Evolutionary conservation across 2,113 vertebrate genomes (phyloP).

Genomic region (Lampris incognitus): DNA sequence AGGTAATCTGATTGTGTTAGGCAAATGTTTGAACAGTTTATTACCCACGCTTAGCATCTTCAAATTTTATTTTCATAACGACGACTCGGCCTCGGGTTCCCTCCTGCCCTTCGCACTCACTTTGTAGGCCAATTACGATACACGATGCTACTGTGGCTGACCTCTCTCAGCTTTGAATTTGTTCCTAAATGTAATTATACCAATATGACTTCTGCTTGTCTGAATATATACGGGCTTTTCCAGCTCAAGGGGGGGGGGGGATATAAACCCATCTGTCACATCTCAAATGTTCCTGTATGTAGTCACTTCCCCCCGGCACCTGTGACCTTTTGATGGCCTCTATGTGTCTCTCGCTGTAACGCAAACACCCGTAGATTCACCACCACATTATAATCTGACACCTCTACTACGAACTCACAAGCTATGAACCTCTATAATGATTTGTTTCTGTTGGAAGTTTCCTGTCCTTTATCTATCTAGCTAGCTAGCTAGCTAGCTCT

Average conservation of each 20-base stretch:
- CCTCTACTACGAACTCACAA: background rate
- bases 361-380: constrained; percentile 1
- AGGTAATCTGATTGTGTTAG: constrained; percentile 3
- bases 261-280: background rate
- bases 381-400: background rate
- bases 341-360: background rate
- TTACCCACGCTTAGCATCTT: background rate
- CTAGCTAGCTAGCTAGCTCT: no score
- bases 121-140: background rate
- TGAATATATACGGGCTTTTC: background rate
- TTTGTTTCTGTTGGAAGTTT: no score
- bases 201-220: background rate
- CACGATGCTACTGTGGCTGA: background rate
- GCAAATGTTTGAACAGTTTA: constrained; percentile 10
- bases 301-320: constrained; percentile 34
- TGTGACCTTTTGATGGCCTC: background rate
- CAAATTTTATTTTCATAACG: background rate
- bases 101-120: background rate
- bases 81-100: background rate
- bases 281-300: constrained; percentile 16
- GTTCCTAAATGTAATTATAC: constrained; percentile 9
- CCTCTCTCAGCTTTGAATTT: background rate
- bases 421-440: background rate
- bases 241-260: background rate
- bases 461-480: no score